Percentiles rank a stretch among this genome's conserved stretches.
phyloP scores from a whole-genome alignment of 2,113 vertebrate species.

The Stigmatopora argus region DNA sequence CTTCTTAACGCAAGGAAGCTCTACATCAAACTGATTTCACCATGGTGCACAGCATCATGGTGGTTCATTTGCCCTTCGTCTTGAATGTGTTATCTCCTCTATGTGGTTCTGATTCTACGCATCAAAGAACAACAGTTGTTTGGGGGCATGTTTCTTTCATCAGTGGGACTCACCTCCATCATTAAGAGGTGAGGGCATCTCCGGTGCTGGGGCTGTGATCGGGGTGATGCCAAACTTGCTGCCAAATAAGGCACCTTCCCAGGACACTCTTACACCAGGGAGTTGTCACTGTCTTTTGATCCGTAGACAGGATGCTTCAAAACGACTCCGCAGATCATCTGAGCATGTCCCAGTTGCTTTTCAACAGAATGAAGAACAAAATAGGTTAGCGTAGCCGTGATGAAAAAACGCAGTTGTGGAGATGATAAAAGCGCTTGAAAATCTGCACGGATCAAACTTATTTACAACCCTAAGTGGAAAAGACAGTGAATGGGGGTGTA shows the following conservation, averaged over 20 bases:
- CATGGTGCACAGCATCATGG: too few relatives aligned
- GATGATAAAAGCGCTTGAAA: constrained; percentile 34
- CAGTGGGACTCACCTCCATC: constrained; percentile 80
- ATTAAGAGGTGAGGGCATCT: constrained; percentile 92
- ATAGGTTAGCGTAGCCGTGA: constrained; percentile 18
- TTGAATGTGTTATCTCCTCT: too few relatives aligned
- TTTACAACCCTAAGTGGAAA: constrained; percentile 48
- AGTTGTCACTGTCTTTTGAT: constrained; percentile 44
- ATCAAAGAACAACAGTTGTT: constrained; percentile 1
- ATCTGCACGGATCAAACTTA: constrained; percentile 42
- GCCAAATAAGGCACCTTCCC: constrained; percentile 54
- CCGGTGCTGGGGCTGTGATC: constrained; percentile 51
- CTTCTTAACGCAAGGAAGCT: too few relatives aligned
- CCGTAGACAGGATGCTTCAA: constrained; percentile 35
- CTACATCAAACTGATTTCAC: too few relatives aligned
- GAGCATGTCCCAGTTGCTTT: constrained; percentile 40
- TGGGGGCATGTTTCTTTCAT: constrained; percentile 4
- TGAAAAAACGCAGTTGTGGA: neutral
- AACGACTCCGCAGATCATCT: constrained; percentile 59
- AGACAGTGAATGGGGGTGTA: constrained; percentile 27
- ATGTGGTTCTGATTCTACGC: neutral
- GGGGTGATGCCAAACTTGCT: constrained; percentile 52
- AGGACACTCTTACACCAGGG: constrained; percentile 45
- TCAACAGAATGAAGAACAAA: constrained; percentile 45
- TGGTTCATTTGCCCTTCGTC: too few relatives aligned